Evolutionary conservation across 2,888 invertebrate species (phyloP).

Genomic region (Heteromurus nitidus): DNA sequence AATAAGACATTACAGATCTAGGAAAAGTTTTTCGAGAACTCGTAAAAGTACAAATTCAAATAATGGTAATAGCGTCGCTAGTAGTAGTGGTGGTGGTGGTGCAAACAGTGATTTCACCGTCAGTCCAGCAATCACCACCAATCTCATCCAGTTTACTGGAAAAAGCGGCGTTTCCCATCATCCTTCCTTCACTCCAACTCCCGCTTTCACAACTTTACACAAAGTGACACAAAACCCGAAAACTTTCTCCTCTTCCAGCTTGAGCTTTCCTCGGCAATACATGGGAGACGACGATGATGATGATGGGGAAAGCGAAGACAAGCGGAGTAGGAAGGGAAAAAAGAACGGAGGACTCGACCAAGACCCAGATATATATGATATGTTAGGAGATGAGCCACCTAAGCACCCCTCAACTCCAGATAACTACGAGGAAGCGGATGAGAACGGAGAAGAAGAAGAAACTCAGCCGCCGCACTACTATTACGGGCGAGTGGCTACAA

Average conservation of each 20-base stretch:
- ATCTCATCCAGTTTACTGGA: conserved; percentile 21
- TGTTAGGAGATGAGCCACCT: conserved; percentile 61
- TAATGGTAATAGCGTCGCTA: neutral
- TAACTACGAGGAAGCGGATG: conserved; percentile 43
- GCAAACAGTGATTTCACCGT: neutral
- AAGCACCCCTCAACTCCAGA: conserved; percentile 17
- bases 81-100: conserved; percentile 4
- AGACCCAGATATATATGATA: conserved; percentile 40
- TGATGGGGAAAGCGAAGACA: conserved; percentile 7
- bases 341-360: conserved; percentile 3
- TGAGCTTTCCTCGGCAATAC: conserved; percentile 23
- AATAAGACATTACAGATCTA: conserved; percentile 72
- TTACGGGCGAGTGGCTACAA: conserved; percentile 58
- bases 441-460: conserved; percentile 21
- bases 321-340: conserved; percentile 19
- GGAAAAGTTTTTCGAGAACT: conserved; percentile 72
- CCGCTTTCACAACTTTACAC: too few relatives aligned
- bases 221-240: conserved; percentile 28
- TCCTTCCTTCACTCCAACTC: too few relatives aligned
- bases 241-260: conserved; percentile 40
- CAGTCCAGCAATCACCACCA: conserved; percentile 4
- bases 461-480: conserved; percentile 37
- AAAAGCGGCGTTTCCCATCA: conserved; percentile 4
- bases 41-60: conserved; percentile 63
- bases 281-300: conserved; percentile 2